A percentile compares a stretch with the other conserved stretches of the same genome.
Conservation (phyloP, 1,140 invertebrate genomes). For the Lasioglossum baleicum region DNA sequence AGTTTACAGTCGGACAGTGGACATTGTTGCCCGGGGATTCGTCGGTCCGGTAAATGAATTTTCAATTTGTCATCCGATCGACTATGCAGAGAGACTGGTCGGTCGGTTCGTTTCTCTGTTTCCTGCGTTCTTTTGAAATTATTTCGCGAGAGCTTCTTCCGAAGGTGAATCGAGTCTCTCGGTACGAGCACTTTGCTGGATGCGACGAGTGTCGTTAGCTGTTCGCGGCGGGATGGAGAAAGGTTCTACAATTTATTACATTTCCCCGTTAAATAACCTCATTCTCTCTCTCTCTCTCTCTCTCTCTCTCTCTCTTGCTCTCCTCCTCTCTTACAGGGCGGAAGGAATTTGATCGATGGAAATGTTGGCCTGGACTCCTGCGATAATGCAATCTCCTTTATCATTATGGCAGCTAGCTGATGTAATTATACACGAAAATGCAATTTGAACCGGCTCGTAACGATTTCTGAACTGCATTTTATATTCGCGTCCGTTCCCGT, state of each 20-base stretch:
- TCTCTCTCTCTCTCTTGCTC: too few relatives aligned
- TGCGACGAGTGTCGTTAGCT: slow-evolving; percentile 21
- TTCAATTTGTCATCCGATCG: slow-evolving; percentile 1
- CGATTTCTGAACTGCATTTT: slow-evolving; percentile 40
- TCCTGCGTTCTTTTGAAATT: not conserved
- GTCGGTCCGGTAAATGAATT: slow-evolving; percentile 25
- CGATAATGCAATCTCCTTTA: slow-evolving; percentile 49
- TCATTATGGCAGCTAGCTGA: slow-evolving; percentile 42
- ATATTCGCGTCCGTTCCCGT: slow-evolving; percentile 1
- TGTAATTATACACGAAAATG: slow-evolving; percentile 47
- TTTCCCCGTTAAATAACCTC: slow-evolving; percentile 50
- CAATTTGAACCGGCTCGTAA: slow-evolving; percentile 36
- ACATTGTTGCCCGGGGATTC: not conserved
- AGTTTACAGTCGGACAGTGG: slow-evolving; percentile 22
- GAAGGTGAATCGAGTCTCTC: slow-evolving; percentile 1
- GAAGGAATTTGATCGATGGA: slow-evolving; percentile 54
- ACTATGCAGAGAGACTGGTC: not conserved
- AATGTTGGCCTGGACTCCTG: slow-evolving; percentile 39
- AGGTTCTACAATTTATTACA: slow-evolving; percentile 49
- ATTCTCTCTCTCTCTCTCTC: not conserved
- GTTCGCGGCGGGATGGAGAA: not conserved
- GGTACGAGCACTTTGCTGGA: slow-evolving; percentile 4
- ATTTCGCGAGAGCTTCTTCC: not conserved
- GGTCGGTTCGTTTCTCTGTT: not conserved
- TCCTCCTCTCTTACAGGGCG: not conserved